Percentiles rank a stretch among this genome's conserved stretches.
phyloP scores from a whole-genome alignment of 1,140 invertebrate genomes.

The Magallana angulata region DNA sequence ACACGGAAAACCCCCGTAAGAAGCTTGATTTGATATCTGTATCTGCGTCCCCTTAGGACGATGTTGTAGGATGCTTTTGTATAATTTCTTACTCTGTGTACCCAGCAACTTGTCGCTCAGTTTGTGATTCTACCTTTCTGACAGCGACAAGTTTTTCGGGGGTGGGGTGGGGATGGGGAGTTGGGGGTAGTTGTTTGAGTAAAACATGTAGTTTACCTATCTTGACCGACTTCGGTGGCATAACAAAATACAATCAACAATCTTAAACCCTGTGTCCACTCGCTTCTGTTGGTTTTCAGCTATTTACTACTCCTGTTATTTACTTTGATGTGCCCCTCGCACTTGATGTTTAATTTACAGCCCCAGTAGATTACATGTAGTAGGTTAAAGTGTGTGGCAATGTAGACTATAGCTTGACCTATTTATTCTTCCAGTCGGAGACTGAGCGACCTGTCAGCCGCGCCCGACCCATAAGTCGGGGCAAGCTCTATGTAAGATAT shows the following conservation, averaged over 20 bases:
- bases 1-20: background rate
- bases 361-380: too few species aligned
- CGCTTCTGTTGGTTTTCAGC: too few species aligned
- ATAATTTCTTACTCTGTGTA: background rate
- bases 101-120: too few species aligned
- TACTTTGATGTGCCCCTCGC: background rate
- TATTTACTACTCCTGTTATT: too few species aligned
- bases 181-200: too few species aligned
- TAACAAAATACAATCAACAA: too few species aligned
- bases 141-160: too few species aligned
- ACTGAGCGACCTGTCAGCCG: background rate
- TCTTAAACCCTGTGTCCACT: too few species aligned
- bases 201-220: too few species aligned
- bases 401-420: background rate
- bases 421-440: slow-evolving; percentile 9
- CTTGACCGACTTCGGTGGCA: too few species aligned
- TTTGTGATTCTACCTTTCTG: too few species aligned
- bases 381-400: background rate
- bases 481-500: slow-evolving; percentile 34
- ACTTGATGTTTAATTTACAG: background rate
- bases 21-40: slow-evolving; percentile 10
- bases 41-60: background rate
- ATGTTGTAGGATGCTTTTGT: slow-evolving; percentile 5
- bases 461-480: slow-evolving; percentile 27
- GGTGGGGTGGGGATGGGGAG: too few species aligned